phyloP scores from a whole-genome alignment of 37 sponge, comb jelly and placozoan species.

The Chondrosia reniformis region DNA sequence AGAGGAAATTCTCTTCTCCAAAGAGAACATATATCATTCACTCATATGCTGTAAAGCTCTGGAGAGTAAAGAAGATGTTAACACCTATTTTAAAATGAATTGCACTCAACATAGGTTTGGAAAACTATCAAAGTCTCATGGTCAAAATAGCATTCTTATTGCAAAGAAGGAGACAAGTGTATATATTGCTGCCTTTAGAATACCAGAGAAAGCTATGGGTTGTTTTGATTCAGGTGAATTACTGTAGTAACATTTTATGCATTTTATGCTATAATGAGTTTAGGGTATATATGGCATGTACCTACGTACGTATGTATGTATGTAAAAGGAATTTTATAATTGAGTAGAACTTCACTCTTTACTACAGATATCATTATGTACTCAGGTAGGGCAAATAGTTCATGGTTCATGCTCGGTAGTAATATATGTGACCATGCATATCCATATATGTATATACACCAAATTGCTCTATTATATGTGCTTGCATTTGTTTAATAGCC shows the following conservation, averaged over 20 bases:
- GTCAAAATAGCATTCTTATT: neutral
- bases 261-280: no score
- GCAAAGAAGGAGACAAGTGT: slow-evolving; percentile 3
- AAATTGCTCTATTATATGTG: no score
- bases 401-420: neutral
- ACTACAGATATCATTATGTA: neutral
- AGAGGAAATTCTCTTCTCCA: neutral
- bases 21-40: slow-evolving; percentile 17
- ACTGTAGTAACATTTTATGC: neutral
- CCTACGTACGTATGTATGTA: neutral
- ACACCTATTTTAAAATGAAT: no score
- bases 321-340: neutral
- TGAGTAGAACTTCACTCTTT: neutral
- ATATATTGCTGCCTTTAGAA: neutral
- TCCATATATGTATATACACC: neutral
- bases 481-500: no score
- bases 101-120: no score
- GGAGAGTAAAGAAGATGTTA: neutral
- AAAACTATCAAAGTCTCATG: no score
- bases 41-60: slow-evolving; percentile 3
- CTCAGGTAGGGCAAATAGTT: neutral
- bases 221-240: neutral
- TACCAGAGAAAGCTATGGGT: no score
- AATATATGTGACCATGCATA: no score
- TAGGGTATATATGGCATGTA: no score